Percentiles rank a stretch among this genome's conserved stretches.
These are phyloP conservation scores for Hymenopus coronatus DNA, from an alignment of 2,888 invertebrate species.

Conservation along the genomic window DNA sequence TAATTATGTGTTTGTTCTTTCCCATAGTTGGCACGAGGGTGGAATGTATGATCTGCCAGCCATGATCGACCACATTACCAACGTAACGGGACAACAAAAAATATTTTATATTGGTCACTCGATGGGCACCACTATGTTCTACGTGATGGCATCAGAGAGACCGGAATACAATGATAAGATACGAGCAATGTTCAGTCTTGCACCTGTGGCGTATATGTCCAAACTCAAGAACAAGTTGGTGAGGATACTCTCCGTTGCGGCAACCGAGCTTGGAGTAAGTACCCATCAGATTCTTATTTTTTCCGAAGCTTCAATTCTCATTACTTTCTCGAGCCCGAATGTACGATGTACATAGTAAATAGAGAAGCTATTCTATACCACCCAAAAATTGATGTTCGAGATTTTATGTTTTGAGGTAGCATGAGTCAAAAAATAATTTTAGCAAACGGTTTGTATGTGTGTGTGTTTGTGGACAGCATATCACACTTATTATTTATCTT, in stretches of 20 bases:
- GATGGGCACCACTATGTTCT: constrained; percentile 80
- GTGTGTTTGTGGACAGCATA: too few relatives aligned
- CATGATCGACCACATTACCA: constrained; percentile 67
- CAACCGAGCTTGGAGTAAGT: neutral
- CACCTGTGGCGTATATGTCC: constrained; percentile 61
- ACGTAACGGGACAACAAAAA: constrained; percentile 50
- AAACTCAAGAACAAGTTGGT: neutral
- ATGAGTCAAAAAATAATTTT: too few relatives aligned
- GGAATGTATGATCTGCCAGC: constrained; percentile 84
- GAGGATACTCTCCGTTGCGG: neutral
- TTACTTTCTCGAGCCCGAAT: too few relatives aligned
- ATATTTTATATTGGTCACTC: constrained; percentile 85
- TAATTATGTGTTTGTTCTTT: neutral
- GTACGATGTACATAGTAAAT: too few relatives aligned
- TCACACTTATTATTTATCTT: too few relatives aligned
- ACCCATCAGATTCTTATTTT: neutral
- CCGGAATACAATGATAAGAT: constrained; percentile 67
- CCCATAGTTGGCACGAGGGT: constrained; percentile 83
- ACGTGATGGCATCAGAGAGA: constrained; percentile 65
- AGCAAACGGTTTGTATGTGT: too few relatives aligned
- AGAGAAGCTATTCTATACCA: too few relatives aligned
- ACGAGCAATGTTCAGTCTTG: constrained; percentile 64
- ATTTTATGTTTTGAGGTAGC: too few relatives aligned
- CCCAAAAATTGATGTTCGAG: too few relatives aligned
- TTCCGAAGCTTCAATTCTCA: too few relatives aligned